A percentile compares a stretch with the other conserved stretches of the same genome.
These are phyloP conservation scores for Lepidurus apus DNA, from an alignment of 1,140 invertebrate genomes.

Conservation along the genomic window DNA sequence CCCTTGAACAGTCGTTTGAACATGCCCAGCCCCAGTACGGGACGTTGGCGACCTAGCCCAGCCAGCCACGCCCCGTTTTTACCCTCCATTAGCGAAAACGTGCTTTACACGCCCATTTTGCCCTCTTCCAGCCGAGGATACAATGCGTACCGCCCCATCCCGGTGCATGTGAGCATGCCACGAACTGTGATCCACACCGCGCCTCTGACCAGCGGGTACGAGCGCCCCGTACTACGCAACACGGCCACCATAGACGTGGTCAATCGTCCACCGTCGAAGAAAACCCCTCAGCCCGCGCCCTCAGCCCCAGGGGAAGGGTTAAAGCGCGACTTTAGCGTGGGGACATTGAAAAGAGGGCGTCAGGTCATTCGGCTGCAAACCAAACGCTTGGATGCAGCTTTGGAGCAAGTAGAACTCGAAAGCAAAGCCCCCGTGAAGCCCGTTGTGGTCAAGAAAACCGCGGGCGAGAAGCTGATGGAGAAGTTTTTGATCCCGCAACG, in stretches of 20 bases:
- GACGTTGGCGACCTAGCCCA: not conserved
- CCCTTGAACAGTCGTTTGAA: not conserved
- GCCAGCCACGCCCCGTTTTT: not conserved
- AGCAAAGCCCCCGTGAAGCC: not conserved
- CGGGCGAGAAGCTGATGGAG: slow-evolving; percentile 39
- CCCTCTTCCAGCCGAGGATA: not conserved
- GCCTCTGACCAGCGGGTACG: not conserved
- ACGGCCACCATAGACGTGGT: slow-evolving; percentile 32
- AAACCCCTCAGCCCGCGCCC: not conserved
- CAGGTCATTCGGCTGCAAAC: slow-evolving; percentile 64
- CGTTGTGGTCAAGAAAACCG: slow-evolving; percentile 34
- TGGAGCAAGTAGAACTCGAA: slow-evolving; percentile 21
- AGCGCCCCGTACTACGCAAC: slow-evolving; percentile 25
- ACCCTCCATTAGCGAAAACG: not conserved
- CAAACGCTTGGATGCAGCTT: slow-evolving; percentile 37
- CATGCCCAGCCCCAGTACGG: not conserved
- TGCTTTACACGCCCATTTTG: not conserved
- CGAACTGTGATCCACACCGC: not conserved
- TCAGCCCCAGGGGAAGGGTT: not conserved
- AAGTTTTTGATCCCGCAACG: slow-evolving; percentile 39
- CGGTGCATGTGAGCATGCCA: not conserved
- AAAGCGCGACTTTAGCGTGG: slow-evolving; percentile 27
- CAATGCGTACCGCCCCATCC: not conserved
- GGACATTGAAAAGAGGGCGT: slow-evolving; percentile 60
- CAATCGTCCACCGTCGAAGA: slow-evolving; percentile 30